Percentiles rank a stretch among this genome's conserved stretches.
Evolutionary conservation across 2,888 invertebrate genomes (phyloP).

Genomic region (Temnothorax rugatulus): DNA sequence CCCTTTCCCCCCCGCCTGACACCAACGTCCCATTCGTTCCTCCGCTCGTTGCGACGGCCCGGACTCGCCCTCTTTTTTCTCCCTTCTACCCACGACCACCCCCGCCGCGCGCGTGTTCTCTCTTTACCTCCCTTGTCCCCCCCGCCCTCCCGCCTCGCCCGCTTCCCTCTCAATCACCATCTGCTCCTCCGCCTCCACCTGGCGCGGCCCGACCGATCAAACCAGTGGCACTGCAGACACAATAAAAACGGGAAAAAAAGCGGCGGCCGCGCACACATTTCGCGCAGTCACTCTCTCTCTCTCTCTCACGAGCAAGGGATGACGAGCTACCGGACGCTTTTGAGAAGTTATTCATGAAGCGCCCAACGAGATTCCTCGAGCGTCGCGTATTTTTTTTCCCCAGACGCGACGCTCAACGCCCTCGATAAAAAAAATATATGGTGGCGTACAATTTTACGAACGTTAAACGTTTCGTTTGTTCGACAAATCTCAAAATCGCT

Average conservation of each 20-base stretch:
- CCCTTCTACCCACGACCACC: constrained; percentile 47
- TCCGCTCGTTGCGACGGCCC: constrained; percentile 55
- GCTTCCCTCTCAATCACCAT: constrained; percentile 72
- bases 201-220: constrained; percentile 77
- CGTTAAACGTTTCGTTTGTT: constrained; percentile 31
- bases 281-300: constrained; percentile 36
- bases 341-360: constrained; percentile 79
- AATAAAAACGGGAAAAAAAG: constrained; percentile 81
- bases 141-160: constrained; percentile 34
- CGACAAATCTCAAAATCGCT: constrained; percentile 25
- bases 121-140: constrained; percentile 62
- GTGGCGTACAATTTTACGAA: constrained; percentile 19
- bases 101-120: constrained; percentile 55
- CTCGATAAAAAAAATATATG: constrained; percentile 36
- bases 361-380: constrained; percentile 76
- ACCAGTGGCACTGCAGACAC: constrained; percentile 82
- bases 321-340: constrained; percentile 68
- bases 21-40: constrained; percentile 74
- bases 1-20: constrained; percentile 16
- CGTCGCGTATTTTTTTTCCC: constrained; percentile 35
- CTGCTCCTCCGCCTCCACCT: constrained; percentile 75
- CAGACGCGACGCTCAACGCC: constrained; percentile 12
- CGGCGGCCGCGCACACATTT: constrained; percentile 70
- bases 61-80: constrained; percentile 66
- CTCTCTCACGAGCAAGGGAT: constrained; percentile 17